phyloP scores from a whole-genome alignment of 2,888 invertebrate genomes.

The Cyclophora punctaria region DNA sequence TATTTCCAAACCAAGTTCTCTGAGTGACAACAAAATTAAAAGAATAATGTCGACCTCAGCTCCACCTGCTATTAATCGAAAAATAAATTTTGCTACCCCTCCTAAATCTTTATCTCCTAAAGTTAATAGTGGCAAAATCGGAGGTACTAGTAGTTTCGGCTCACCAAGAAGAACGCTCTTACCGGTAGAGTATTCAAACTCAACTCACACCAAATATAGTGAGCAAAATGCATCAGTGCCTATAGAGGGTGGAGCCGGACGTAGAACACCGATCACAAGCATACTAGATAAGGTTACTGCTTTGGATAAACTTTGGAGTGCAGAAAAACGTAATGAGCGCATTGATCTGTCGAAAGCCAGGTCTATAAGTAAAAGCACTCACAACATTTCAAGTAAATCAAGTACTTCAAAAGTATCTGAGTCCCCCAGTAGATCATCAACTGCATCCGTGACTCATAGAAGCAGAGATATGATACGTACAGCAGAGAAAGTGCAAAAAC shows the following conservation, averaged over 20 bases:
- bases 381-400: conserved; percentile 21
- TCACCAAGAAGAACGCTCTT: conserved; percentile 60
- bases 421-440: conserved; percentile 24
- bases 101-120: conserved; percentile 31
- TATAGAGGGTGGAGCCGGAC: conserved; percentile 66
- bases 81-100: conserved; percentile 28
- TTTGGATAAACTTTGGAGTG: conserved; percentile 73
- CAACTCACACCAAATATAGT: conserved; percentile 38
- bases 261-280: conserved; percentile 66
- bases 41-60: conserved; percentile 57
- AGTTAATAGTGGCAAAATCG: conserved; percentile 29
- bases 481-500: conserved; percentile 60
- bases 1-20: conserved; percentile 34
- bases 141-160: conserved; percentile 62
- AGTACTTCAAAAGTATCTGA: conserved; percentile 16
- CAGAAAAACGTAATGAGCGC: conserved; percentile 64
- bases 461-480: conserved; percentile 68
- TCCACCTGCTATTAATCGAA: conserved; percentile 57
- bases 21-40: conserved; percentile 24
- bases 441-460: conserved; percentile 42
- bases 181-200: conserved; percentile 58
- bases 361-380: conserved; percentile 30
- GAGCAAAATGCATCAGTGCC: conserved; percentile 42
- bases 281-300: conserved; percentile 69
- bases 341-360: conserved; percentile 52